These are phyloP conservation scores for Manis pentadactyla DNA, from an alignment of 2,797 vertebrate genomes.

Conservation along the genomic window DNA sequence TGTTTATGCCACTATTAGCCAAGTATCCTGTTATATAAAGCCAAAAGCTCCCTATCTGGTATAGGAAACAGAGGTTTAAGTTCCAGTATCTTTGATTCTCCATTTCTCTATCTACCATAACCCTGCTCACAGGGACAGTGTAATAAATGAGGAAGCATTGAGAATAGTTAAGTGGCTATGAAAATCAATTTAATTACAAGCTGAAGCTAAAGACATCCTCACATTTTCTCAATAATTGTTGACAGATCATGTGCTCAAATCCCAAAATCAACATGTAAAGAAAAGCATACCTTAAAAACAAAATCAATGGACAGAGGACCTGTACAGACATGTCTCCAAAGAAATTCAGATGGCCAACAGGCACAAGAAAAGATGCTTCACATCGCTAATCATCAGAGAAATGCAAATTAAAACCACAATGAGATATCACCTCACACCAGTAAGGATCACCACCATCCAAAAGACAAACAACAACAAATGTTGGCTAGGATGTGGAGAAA, in stretches of 20 bases:
- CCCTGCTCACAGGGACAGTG: neutral
- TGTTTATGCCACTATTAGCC: neutral
- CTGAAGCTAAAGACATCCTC: neutral
- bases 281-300: neutral
- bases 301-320: neutral
- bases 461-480: too few species aligned
- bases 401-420: too few species aligned
- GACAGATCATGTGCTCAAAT: neutral
- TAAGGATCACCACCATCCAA: too few species aligned
- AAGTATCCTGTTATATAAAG: neutral
- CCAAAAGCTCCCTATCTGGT: neutral
- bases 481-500: too few species aligned
- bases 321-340: too few species aligned
- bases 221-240: neutral
- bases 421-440: too few species aligned
- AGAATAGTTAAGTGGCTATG: neutral
- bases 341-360: too few species aligned
- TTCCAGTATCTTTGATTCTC: neutral
- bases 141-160: neutral
- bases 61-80: neutral
- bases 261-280: neutral
- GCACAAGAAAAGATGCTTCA: too few species aligned
- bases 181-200: constrained; percentile 37
- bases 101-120: neutral
- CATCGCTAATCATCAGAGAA: too few species aligned